Evolutionary conservation across 2,113 vertebrate species (phyloP).

Genomic region (Rafetus swinhoei): DNA sequence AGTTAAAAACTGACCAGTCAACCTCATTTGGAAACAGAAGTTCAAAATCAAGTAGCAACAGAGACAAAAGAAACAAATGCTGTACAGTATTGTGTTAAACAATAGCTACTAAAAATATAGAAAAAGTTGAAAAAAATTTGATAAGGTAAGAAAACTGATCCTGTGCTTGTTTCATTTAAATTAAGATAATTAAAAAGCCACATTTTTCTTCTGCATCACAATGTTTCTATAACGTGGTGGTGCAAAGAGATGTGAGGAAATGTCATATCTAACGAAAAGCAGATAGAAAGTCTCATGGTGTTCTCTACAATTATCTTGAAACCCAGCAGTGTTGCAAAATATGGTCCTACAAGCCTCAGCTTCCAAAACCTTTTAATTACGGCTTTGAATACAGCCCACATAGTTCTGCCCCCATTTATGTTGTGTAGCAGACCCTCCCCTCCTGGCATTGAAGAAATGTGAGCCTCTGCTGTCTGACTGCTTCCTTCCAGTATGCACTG

Average conservation of each 20-base stretch:
- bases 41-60: no score
- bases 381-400: background rate
- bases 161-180: no score
- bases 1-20: no score
- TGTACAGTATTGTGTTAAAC: no score
- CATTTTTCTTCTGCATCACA: no score
- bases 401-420: background rate
- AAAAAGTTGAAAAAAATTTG: no score
- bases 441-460: background rate
- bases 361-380: fast-evolving
- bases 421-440: background rate
- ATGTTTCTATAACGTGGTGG: no score
- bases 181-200: no score
- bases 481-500: background rate
- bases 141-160: no score
- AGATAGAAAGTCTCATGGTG: background rate
- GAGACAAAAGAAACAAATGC: no score
- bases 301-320: background rate
- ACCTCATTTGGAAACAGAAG: background rate
- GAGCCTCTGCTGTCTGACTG: background rate
- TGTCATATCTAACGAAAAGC: background rate
- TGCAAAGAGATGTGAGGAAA: background rate
- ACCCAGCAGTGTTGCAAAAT: background rate
- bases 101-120: no score
- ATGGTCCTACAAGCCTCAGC: background rate